phyloP scores from a whole-genome alignment of 2,888 invertebrate genomes.

The Empis stercorea region DNA sequence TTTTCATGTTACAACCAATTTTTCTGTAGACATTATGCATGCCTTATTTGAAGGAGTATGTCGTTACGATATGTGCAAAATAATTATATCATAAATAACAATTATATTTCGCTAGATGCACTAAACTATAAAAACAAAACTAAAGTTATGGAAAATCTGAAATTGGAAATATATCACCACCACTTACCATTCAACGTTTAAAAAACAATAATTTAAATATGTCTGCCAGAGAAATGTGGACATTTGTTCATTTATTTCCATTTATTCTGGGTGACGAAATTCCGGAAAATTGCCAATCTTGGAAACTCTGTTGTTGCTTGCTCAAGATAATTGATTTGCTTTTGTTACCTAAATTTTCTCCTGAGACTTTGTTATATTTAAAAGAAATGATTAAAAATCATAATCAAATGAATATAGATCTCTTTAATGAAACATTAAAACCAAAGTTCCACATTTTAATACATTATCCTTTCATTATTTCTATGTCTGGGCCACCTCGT shows the following conservation, averaged over 20 bases:
- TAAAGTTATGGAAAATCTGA: slow-evolving; percentile 8
- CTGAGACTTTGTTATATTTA: neutral
- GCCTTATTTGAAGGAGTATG: slow-evolving; percentile 15
- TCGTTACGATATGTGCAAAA: slow-evolving; percentile 11
- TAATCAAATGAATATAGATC: neutral
- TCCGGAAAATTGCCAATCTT: slow-evolving; percentile 8
- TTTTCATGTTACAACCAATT: slow-evolving; percentile 14
- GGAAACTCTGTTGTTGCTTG: slow-evolving; percentile 4
- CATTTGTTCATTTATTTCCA: slow-evolving; percentile 8
- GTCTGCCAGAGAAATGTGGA: slow-evolving; percentile 8
- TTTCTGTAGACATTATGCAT: slow-evolving; percentile 14
- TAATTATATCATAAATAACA: slow-evolving; percentile 6
- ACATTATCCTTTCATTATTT: neutral
- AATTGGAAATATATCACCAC: slow-evolving; percentile 5
- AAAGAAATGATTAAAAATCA: neutral
- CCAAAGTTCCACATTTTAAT: neutral
- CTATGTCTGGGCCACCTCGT: neutral
- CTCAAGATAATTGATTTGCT: neutral
- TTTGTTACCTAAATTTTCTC: neutral
- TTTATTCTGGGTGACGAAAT: slow-evolving; percentile 11
- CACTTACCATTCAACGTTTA: slow-evolving; percentile 1
- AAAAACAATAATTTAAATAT: slow-evolving; percentile 7
- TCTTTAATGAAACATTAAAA: neutral
- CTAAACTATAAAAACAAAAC: slow-evolving; percentile 9
- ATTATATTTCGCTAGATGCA: slow-evolving; percentile 8